Evolutionary conservation across 2,797 vertebrate genomes (phyloP).

Genomic region (Cirrhinus molitorella): DNA sequence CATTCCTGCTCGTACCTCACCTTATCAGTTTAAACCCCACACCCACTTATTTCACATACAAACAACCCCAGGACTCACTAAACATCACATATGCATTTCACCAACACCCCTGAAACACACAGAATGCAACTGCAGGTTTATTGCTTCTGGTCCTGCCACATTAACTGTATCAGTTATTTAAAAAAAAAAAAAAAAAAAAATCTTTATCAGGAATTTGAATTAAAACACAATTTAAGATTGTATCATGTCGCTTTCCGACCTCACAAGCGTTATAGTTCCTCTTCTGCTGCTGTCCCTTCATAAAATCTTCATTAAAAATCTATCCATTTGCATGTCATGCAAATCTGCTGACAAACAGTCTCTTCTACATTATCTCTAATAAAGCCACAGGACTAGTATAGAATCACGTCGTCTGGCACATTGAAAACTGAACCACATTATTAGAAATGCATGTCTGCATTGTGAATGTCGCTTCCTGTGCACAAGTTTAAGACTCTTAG

Average conservation of each 20-base stretch:
- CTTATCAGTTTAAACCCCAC: constrained; percentile 44
- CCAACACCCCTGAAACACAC: neutral
- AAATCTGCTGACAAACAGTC: constrained; percentile 8
- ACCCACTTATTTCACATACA: constrained; percentile 25
- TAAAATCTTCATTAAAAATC: too few species aligned
- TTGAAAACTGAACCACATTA: neutral
- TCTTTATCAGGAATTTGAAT: neutral
- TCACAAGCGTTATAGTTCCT: neutral
- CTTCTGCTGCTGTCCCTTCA: neutral
- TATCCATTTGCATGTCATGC: neutral
- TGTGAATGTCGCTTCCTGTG: neutral
- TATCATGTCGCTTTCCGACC: neutral
- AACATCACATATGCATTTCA: neutral
- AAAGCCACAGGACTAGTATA: neutral
- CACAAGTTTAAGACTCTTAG: neutral
- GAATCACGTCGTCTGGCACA: neutral
- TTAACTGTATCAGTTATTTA: too few species aligned
- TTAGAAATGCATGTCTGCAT: neutral
- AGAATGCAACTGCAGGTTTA: neutral
- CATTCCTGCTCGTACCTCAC: constrained; percentile 1
- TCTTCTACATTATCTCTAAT: neutral
- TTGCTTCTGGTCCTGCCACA: neutral
- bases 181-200: neutral
- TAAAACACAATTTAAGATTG: neutral
- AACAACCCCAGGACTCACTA: constrained; percentile 14